These are phyloP conservation scores for Numida meleagris DNA, from an alignment of 2,113 vertebrate species.

Conservation along the genomic window DNA sequence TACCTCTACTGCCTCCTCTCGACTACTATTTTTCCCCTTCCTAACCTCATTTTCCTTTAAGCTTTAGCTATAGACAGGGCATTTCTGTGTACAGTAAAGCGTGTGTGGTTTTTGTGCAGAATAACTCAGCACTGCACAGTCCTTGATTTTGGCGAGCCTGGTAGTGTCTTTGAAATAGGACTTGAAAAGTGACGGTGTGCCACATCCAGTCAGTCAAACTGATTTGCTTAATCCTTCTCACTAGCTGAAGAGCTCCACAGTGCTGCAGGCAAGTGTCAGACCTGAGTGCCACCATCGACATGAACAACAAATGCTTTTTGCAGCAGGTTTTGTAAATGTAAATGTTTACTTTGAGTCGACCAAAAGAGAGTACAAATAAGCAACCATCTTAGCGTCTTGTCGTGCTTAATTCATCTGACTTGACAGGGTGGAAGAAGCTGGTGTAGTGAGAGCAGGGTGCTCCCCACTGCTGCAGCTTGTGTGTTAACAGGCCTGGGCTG, in stretches of 20 bases:
- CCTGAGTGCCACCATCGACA: neutral
- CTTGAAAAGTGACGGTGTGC: constrained; percentile 16
- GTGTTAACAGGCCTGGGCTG: accelerated
- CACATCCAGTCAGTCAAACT: neutral
- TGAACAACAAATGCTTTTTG: constrained; percentile 16
- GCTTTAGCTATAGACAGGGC: neutral
- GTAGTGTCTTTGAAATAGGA: neutral
- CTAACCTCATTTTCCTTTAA: neutral
- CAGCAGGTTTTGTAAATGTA: neutral
- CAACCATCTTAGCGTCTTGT: neutral
- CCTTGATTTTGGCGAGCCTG: neutral
- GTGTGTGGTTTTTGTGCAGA: neutral
- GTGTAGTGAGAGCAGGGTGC: neutral
- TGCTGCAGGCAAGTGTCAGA: constrained; percentile 36
- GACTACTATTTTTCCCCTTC: neutral
- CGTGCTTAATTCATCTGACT: neutral
- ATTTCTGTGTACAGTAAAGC: accelerated
- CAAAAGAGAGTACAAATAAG: neutral
- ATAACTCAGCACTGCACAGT: accelerated
- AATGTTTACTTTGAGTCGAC: neutral
- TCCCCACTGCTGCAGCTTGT: neutral
- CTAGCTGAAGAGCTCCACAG: neutral
- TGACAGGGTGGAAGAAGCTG: neutral
- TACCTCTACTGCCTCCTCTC: neutral
- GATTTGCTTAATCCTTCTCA: constrained; percentile 34